Evolutionary conservation across 2,113 vertebrate species (phyloP), one percentile per base, ranked within the genome.

Genomic region (Lycocorax pyrrhopterus): DNA sequence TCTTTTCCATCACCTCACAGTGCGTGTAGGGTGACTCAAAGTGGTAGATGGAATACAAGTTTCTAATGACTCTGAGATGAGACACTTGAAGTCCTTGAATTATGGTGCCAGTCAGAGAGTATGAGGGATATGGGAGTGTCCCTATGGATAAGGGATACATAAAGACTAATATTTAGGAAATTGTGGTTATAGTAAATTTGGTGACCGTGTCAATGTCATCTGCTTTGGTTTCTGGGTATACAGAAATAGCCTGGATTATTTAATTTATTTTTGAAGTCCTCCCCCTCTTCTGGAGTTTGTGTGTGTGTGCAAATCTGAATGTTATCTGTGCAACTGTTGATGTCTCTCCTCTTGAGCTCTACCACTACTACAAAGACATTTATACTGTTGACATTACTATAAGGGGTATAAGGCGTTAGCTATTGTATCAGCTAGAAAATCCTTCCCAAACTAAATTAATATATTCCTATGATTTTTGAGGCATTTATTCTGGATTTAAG

Each of bases 1-100:
- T 80, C 25, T 78, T 15, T 37, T 39, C 35, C 14, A 32, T 79
- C 52, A 60, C 37, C 27, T 64, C 0, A 0, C 47, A 0, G 0
- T 81, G 30, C 26, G 80, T 68, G 29, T 33, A n/a, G 20, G 11
- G 30, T 66, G 20, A 51, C 55, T 84, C 18, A 69, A 85, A 80
- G n/a, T 18, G 9, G 13, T 37, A 67, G 68, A 53, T 35, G 22
- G n/a, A 68, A 67, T 39, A 52, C 13, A 78, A 67, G n/a, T 73
- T 88, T 86, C 39, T 44, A 47, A 20, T 52, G 3, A 49, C 23
- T 78, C 56, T 55, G 41, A 81, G 39, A 32, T 64, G 22, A 78
- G 33, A n/a, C 11, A 23, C 39, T 30, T 53, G 33, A 87, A 58
- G 10, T 49, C 49, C 30, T 89, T 90, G 32, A 49, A 84, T 64